Evolutionary conservation across 2,797 vertebrate genomes (phyloP), one percentile per base, ranked within the genome.

Genomic region (Eulemur coronatus): DNA sequence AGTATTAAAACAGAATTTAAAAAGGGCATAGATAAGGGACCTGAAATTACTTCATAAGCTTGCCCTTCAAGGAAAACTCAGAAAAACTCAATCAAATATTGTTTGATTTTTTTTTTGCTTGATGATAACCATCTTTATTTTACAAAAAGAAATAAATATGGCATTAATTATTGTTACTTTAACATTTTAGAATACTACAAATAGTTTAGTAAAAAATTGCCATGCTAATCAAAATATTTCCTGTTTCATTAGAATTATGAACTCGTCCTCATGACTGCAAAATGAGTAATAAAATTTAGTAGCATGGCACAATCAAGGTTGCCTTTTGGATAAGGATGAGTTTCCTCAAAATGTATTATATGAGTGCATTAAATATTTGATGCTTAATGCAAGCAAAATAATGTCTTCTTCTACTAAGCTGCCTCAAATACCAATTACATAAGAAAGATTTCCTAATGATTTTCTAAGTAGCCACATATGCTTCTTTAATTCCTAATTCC

Each of bases 361-460:
- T 52, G 76, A 97, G 95, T 43, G 67, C 94, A 97, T 97, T 97
- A 96, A 97, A 97, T 97, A 97, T 97, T 79, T 96, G 96, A 96
- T 96, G 94, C 92, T 96, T 97, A 97, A 96, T 97, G 97, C 97
- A 98, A 97, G 94, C 89, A 94, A 96, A 97, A 97, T 95, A 96
- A 43, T 38, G 93, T 92, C 79, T 33, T 26, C 94, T 97, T 95
- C 84, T 75, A 96, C 75, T 91, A 93, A 97, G 67, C 89, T 97
- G 89, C 91, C n/a, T 97, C 96, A 96, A 95, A 97, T 97, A 96
- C 86, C 97, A 97, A 95, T 97, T 96, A 97, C 26, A 61, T 84
- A 81, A 79, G 81, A 96, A 97, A 97, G 94, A 97, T 97, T 97
- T 97, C 95, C 84, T 96, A 97, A 97, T 97, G 86, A 96, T 91